Base-by-base conservation (phyloP, 2,888 invertebrate species). In the Spodoptera littoralis region DNA sequence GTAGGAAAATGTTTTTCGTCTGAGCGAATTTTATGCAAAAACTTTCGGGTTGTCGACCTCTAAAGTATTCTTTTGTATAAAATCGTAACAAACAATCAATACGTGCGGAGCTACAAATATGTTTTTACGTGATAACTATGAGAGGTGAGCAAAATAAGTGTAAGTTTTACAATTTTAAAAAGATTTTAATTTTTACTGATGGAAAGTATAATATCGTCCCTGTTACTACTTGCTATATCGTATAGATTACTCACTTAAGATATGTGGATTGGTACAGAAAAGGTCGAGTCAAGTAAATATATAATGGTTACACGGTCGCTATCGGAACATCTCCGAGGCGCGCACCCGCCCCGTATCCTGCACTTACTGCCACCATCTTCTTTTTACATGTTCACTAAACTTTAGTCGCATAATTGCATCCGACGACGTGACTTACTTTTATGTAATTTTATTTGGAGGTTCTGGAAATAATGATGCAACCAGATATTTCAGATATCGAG, bases 381-480 rank as follows among this genome's bases (percentile, higher is more conserved):
- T 65, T 70, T 76, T 67, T 66, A 43, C 51, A 24, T 65, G 47
- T 55, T 59, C 60, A 58, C 61, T 60, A 76, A 70, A 66, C 47
- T 65, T 65, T 43, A 64, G 59, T 73, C 55, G 24, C 77, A 60
- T 79, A 73, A 76, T 76, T 79, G 53, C 60, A 62, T 60, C 60
- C 45, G 50, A 62, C 58, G 54, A 75, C 77, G 59, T 61, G 69
- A 50, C 65, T 71, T 66, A 65, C 63, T 70, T 70, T 70, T 53
- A 63, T 56, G 30, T 56, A 62, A 56, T 58, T 59, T 65, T 62
- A 47, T 49, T 58, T 43, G 22, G 36, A n/a, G 30, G 6, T 56
- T 24, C 43, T 42, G 52, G 52, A 59, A 64, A 56, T 64, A 58
- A 56, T 18, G 58, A 52, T 49, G 48, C 22, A 56, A 53, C 13